phyloP scores from a whole-genome alignment of 2,797 vertebrate genomes.

The Phalloptychus januarius region DNA sequence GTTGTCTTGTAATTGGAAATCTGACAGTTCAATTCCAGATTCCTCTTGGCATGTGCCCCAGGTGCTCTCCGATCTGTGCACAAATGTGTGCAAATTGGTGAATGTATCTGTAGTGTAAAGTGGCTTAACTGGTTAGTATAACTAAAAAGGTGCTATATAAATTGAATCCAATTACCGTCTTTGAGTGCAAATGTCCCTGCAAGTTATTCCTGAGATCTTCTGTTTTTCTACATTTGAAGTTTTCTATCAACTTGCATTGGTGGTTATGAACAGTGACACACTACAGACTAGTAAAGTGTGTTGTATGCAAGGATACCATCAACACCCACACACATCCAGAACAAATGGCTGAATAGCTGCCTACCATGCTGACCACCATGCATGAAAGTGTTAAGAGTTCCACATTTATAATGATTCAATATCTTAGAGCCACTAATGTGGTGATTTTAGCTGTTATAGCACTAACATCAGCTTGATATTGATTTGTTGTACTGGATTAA shows the following conservation, averaged over 20 bases:
- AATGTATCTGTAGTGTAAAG: background rate
- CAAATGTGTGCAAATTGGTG: background rate
- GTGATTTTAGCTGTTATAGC: conserved; percentile 54
- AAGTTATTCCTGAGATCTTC: background rate
- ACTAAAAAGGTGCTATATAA: background rate
- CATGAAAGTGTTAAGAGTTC: conserved; percentile 31
- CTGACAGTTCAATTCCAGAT: background rate
- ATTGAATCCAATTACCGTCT: too few species aligned
- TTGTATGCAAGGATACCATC: background rate
- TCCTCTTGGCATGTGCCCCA: background rate
- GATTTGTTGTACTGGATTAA: conserved; percentile 66
- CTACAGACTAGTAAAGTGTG: background rate
- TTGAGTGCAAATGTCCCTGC: background rate
- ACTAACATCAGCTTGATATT: conserved; percentile 59
- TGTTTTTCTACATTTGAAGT: background rate
- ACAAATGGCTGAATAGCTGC: background rate
- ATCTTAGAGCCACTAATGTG: conserved; percentile 47
- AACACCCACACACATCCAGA: background rate
- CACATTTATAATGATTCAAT: conserved; percentile 52
- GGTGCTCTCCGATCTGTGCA: background rate
- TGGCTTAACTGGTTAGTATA: background rate
- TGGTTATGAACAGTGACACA: background rate
- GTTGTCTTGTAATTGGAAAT: background rate
- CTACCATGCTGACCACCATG: background rate
- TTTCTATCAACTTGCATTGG: background rate